Conservation (phyloP, 2,888 invertebrate species). For the Achlya flavicornis region DNA sequence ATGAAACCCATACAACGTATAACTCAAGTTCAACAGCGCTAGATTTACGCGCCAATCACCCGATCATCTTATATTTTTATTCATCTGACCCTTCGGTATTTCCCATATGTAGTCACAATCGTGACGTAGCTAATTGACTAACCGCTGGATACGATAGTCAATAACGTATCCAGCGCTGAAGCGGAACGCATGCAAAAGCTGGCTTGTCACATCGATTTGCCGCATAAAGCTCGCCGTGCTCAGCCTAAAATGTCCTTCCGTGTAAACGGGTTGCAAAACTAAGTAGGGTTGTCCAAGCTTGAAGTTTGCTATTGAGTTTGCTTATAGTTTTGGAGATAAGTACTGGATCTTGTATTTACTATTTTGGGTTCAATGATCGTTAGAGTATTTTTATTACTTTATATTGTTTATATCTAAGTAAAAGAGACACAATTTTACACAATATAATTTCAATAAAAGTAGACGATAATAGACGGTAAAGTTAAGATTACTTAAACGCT, state of each 20-base stretch:
- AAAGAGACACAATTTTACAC: too few relatives aligned
- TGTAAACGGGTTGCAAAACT: conserved; percentile 64
- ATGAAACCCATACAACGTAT: neutral
- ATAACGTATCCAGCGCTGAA: conserved; percentile 42
- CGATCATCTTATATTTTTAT: conserved; percentile 25
- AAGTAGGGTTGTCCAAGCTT: conserved; percentile 43
- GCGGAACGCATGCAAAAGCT: conserved; percentile 45
- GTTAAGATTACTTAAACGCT: too few relatives aligned
- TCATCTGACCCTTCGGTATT: conserved; percentile 26
- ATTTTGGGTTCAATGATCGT: too few relatives aligned
- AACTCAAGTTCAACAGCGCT: conserved; percentile 1
- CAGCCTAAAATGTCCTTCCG: conserved; percentile 76
- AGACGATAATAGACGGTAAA: too few relatives aligned
- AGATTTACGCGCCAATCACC: conserved; percentile 38
- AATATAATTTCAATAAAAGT: too few relatives aligned
- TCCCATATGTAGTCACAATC: conserved; percentile 45
- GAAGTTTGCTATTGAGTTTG: neutral
- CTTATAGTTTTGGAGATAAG: neutral
- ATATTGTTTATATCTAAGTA: too few relatives aligned
- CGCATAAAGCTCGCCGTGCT: conserved; percentile 55
- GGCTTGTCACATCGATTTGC: conserved; percentile 66
- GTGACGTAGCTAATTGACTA: conserved; percentile 22
- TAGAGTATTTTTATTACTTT: too few relatives aligned
- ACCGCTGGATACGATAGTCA: neutral
- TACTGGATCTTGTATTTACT: too few relatives aligned